Conservation (phyloP, 2,888 invertebrate species). For the Andricus quercusramuli region DNA sequence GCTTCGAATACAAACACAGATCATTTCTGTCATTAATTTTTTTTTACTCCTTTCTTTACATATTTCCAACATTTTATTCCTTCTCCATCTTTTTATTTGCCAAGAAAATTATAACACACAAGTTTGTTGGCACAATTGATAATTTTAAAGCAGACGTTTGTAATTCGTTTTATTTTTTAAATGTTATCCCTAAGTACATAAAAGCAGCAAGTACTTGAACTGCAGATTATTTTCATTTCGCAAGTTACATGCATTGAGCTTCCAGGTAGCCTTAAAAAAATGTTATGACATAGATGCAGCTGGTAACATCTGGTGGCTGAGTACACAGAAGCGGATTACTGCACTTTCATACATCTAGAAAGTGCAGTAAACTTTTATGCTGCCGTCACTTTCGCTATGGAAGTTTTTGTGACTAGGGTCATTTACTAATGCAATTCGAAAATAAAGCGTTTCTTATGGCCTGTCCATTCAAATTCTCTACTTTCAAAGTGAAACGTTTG, state of each 20-base stretch:
- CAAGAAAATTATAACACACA: neutral
- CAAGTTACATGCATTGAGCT: neutral
- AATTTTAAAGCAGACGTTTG: neutral
- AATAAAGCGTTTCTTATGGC: neutral
- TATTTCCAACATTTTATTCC: too few species aligned
- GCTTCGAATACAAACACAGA: too few species aligned
- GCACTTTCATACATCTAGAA: constrained; percentile 20
- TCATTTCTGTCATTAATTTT: too few species aligned
- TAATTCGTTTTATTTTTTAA: neutral
- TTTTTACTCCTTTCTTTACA: too few species aligned
- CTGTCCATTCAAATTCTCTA: neutral
- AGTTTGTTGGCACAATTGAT: neutral
- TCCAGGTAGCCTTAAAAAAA: neutral
- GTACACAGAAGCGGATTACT: constrained; percentile 5
- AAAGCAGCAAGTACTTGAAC: neutral
- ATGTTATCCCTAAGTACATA: neutral
- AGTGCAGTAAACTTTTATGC: constrained; percentile 24
- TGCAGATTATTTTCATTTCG: neutral
- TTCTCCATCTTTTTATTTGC: too few species aligned
- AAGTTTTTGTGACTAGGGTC: neutral
- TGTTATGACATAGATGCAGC: neutral
- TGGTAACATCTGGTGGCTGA: constrained; percentile 24
- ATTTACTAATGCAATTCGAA: neutral
- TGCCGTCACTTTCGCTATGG: neutral
- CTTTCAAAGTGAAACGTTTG: neutral